phyloP scores from a whole-genome alignment of 2,113 vertebrate genomes.

The Pterophyllum scalare region DNA sequence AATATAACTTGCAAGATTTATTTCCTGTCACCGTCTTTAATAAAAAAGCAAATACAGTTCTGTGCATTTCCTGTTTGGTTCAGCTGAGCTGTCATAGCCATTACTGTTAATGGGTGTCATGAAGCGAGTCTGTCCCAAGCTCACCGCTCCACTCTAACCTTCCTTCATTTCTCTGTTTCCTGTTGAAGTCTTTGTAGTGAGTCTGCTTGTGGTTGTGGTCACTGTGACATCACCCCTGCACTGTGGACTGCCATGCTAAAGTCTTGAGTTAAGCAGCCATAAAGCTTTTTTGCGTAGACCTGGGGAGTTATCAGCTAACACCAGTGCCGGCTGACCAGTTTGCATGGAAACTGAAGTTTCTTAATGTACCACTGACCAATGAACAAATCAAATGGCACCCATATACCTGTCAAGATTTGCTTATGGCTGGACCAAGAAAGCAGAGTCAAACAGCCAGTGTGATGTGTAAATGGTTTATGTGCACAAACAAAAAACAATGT shows the following conservation, averaged over 20 bases:
- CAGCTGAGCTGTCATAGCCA: background rate
- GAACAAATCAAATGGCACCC: background rate
- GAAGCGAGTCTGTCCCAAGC: background rate
- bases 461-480: too few species aligned
- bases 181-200: background rate
- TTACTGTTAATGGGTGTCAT: slow-evolving; percentile 31
- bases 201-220: background rate
- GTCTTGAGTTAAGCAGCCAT: too few species aligned
- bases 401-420: background rate
- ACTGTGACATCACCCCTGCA: too few species aligned
- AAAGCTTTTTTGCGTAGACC: too few species aligned
- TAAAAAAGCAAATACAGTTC: background rate
- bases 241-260: too few species aligned
- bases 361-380: too few species aligned
- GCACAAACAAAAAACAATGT: too few species aligned
- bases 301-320: too few species aligned
- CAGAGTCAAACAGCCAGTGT: too few species aligned
- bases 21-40: background rate
- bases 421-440: too few species aligned
- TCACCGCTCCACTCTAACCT: background rate
- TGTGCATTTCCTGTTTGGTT: slow-evolving; percentile 16
- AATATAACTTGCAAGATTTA: background rate
- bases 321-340: too few species aligned
- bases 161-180: background rate
- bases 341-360: too few species aligned